Base-by-base conservation (phyloP, 2,888 invertebrate species). In the Sepioteuthis lessoniana region DNA sequence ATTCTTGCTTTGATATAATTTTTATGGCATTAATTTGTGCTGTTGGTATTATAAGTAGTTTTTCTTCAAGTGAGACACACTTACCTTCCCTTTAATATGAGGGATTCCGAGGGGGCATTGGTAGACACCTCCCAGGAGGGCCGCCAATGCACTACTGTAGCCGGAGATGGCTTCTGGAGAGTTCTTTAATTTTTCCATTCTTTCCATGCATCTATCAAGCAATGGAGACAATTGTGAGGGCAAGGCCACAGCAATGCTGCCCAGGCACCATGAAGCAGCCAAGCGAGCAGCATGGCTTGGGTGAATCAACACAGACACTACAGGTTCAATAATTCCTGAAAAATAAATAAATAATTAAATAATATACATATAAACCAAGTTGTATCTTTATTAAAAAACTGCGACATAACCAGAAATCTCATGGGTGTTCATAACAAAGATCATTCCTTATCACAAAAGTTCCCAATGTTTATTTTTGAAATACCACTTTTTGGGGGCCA, bases 171-270 rank as follows among this genome's bases (percentile, higher is more conserved):
- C 98, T 95, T 98, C 98, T 0, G 97, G 98, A 2, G 99, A 99
- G 31, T 99, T 98, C 95, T 99, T 98, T 97, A 99, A 98, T 98
- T 97, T 96, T 94, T 97, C 97, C 97, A 97, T 97, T 37, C 97
- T 96, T 94, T 96, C 97, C 95, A 97, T 96, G 95, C 97, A 97
- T 76, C 97, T 98, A 97, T 99, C 99, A 95, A 99, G 98, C 91
- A 99, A 97, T 13, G 99, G 99, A 90, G 99, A 98, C 96, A 99
- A 98, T 97, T 99, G 99, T 96, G 99, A 98, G 19, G 99, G 99
- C 94, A 99, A 98, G 76, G 99, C 99, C 50, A 98, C 98, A 96
- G 99, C 99, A 96, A 99, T 98, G 97, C 99, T 98, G 94, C 99
- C 98, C 94, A 99, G 97, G 97, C 99, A 99, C 98, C 99, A 99